Evolutionary conservation across 2,888 invertebrate genomes (phyloP).

Genomic region (Itoplectis maculator): DNA sequence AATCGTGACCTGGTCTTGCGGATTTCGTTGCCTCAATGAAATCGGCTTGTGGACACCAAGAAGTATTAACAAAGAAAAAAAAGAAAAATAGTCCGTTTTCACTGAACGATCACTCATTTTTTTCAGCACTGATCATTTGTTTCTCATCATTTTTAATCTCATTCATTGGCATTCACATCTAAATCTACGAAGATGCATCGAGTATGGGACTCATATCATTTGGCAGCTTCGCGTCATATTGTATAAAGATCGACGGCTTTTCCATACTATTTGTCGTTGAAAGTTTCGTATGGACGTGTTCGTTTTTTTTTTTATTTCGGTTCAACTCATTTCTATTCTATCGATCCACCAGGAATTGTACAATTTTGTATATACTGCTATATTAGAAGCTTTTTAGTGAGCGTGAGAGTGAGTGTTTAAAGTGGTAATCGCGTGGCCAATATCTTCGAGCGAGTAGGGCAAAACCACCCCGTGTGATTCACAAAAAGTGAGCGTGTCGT

Average conservation of each 20-base stretch:
- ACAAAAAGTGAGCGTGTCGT: conserved; percentile 31
- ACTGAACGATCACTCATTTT: conserved; percentile 38
- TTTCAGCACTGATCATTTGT: conserved; percentile 34
- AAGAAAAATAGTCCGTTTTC: conserved; percentile 36
- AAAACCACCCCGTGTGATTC: conserved; percentile 39
- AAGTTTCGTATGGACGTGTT: conserved; percentile 33
- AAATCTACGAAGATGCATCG: conserved; percentile 37
- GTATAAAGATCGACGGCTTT: conserved; percentile 41
- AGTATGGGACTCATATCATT: conserved; percentile 51
- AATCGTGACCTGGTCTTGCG: conserved; percentile 36
- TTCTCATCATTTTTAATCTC: conserved; percentile 24
- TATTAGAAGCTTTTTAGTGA: conserved; percentile 65
- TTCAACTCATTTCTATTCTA: conserved; percentile 58
- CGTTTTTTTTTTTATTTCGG: conserved; percentile 27
- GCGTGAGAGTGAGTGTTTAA: conserved; percentile 34
- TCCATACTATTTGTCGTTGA: conserved; percentile 45
- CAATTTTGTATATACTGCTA: conserved; percentile 68
- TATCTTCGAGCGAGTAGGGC: conserved; percentile 52
- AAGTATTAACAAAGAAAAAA: conserved; percentile 55
- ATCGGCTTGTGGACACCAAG: conserved; percentile 42
- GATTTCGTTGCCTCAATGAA: conserved; percentile 38
- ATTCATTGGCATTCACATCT: conserved; percentile 13
- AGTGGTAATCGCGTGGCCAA: conserved; percentile 55
- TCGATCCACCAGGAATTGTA: conserved; percentile 66
- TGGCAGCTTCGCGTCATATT: conserved; percentile 30